Percentiles rank a stretch among this genome's conserved stretches.
These are phyloP conservation scores for Pluvialis apricaria DNA, from an alignment of 2,113 vertebrate species.

Conservation along the genomic window DNA sequence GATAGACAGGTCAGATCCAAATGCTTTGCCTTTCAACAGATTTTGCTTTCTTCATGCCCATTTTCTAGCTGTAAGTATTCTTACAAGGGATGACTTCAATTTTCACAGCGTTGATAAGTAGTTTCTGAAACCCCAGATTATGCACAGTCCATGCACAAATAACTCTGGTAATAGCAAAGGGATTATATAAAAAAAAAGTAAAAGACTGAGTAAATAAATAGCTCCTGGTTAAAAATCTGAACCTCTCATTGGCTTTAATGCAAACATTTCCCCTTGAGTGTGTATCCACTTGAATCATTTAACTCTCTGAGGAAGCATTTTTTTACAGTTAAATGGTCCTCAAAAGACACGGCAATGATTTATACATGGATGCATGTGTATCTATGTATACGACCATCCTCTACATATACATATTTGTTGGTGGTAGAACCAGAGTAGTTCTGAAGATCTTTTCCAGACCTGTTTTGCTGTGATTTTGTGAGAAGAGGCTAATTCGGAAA, in stretches of 20 bases:
- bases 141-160: background rate
- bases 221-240: background rate
- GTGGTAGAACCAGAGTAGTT: background rate
- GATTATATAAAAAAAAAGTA: background rate
- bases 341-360: background rate
- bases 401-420: background rate
- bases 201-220: background rate
- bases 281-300: background rate
- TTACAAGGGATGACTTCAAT: background rate
- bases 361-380: background rate
- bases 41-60: background rate
- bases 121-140: background rate
- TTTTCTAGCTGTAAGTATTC: background rate
- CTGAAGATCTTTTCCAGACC: background rate
- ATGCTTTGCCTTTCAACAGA: background rate
- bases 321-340: background rate
- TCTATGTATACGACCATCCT: rapidly evolving
- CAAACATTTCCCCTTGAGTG: background rate
- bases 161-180: background rate
- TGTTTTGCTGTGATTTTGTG: background rate
- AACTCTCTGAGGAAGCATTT: background rate
- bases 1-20: background rate
- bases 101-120: background rate
- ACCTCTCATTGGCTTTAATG: background rate
- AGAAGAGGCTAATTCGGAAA: background rate